Evolutionary conservation across 2,888 invertebrate species (phyloP).

Genomic region (Cremastobaeus sp.): DNA sequence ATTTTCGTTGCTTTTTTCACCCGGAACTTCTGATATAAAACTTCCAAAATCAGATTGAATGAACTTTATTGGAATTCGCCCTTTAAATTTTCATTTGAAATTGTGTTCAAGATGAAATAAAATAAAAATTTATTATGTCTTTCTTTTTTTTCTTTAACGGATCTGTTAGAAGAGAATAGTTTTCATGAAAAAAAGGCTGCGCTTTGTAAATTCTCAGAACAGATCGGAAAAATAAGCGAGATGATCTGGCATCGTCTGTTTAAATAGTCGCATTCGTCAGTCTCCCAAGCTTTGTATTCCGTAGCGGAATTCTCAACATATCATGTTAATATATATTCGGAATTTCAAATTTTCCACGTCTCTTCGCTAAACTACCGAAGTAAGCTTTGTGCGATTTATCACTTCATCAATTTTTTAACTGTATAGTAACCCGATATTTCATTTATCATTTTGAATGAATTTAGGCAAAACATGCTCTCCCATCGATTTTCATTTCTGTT

Average conservation of each 20-base stretch:
- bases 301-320: slow-evolving; percentile 61
- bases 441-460: too few relatives aligned
- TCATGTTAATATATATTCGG: slow-evolving; percentile 50
- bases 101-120: too few relatives aligned
- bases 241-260: slow-evolving; percentile 19
- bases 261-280: slow-evolving; percentile 23
- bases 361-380: slow-evolving; percentile 26
- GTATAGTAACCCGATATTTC: background rate
- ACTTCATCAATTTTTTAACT: slow-evolving; percentile 3
- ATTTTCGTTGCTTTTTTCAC: too few relatives aligned
- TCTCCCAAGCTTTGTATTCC: slow-evolving; percentile 53
- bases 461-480: too few relatives aligned
- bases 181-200: too few relatives aligned
- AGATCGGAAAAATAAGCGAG: background rate
- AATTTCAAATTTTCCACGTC: slow-evolving; percentile 22
- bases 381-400: slow-evolving; percentile 7
- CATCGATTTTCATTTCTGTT: too few relatives aligned
- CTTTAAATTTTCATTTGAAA: too few relatives aligned
- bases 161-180: too few relatives aligned
- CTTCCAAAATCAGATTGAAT: background rate
- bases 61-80: too few relatives aligned
- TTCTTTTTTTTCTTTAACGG: too few relatives aligned
- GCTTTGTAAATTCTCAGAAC: background rate
- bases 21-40: too few relatives aligned
- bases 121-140: too few relatives aligned